These are phyloP conservation scores for Clarias laeviceps DNA, from an alignment of 2,797 vertebrate species.

Conservation along the genomic window DNA sequence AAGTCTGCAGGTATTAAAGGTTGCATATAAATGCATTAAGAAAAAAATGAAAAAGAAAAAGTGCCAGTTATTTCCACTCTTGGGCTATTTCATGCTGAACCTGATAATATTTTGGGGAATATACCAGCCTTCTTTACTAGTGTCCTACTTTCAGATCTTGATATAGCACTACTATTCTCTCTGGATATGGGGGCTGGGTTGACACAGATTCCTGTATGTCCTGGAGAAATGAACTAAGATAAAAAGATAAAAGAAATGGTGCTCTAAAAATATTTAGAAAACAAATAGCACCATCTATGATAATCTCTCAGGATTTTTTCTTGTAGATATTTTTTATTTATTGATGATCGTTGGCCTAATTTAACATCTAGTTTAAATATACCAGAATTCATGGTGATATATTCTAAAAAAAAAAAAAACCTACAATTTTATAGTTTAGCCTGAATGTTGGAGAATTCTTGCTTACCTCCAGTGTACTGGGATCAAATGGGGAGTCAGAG, in stretches of 20 bases:
- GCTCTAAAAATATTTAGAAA: neutral
- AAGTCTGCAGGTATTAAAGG: neutral
- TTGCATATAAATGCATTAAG: too few species aligned
- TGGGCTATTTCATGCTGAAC: neutral
- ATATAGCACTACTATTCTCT: slow-evolving; percentile 54
- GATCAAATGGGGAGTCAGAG: slow-evolving; percentile 76
- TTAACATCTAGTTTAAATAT: neutral
- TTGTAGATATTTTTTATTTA: neutral
- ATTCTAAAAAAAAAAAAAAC: neutral
- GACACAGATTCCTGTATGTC: slow-evolving; percentile 54
- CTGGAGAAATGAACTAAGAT: slow-evolving; percentile 31
- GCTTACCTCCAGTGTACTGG: slow-evolving; percentile 79
- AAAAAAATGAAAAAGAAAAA: neutral
- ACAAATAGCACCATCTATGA: neutral
- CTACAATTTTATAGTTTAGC: neutral
- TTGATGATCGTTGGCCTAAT: neutral
- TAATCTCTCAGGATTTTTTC: neutral
- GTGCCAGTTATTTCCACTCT: neutral
- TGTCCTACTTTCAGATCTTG: slow-evolving; percentile 69
- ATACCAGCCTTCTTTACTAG: slow-evolving; percentile 48
- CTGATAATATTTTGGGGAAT: neutral
- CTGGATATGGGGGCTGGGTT: slow-evolving; percentile 52
- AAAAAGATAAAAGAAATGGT: neutral
- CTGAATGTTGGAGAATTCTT: neutral
- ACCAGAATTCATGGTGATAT: neutral